A percentile compares a stretch with the other conserved stretches of the same genome.
Conservation (phyloP, 2,797 vertebrate species). For the Danio tinwini region DNA sequence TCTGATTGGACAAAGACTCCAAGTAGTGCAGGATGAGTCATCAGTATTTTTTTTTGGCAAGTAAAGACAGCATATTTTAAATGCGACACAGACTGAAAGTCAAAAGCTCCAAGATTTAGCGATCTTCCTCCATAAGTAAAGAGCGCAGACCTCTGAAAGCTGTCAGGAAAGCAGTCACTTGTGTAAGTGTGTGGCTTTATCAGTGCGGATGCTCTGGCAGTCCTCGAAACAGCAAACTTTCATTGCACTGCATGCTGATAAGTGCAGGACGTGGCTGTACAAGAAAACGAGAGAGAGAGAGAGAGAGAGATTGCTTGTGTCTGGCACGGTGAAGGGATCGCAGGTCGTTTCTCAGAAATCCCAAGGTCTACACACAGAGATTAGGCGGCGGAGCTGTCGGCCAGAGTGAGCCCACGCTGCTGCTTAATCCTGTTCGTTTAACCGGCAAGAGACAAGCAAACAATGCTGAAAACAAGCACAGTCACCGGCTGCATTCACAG, state of each 20-base stretch:
- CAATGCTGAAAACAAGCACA: conserved; percentile 38
- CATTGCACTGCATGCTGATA: conserved; percentile 32
- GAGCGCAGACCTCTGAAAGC: conserved; percentile 42
- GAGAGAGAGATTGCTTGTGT: background rate
- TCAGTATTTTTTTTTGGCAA: conserved; percentile 2
- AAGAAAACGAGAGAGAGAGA: too few relatives aligned
- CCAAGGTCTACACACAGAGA: conserved; percentile 27
- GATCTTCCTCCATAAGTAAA: conserved; percentile 59
- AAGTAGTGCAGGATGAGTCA: background rate
- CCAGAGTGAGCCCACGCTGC: conserved; percentile 36
- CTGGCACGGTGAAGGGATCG: background rate
- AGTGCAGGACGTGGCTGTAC: background rate
- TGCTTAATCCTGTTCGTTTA: conserved; percentile 44
- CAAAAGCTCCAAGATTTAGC: background rate
- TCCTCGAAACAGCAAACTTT: conserved; percentile 18
- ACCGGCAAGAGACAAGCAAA: conserved; percentile 40
- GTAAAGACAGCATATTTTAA: background rate
- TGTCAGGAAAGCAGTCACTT: background rate
- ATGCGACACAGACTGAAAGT: background rate
- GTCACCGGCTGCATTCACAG: conserved; percentile 34
- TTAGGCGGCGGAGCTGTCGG: conserved; percentile 18
- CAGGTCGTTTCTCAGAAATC: conserved; percentile 37
- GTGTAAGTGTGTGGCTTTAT: conserved; percentile 2
- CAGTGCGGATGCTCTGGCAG: conserved; percentile 13
- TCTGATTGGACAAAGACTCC: background rate